Evolutionary conservation across 2,888 invertebrate species (phyloP).

Genomic region (Coelinius sp.): DNA sequence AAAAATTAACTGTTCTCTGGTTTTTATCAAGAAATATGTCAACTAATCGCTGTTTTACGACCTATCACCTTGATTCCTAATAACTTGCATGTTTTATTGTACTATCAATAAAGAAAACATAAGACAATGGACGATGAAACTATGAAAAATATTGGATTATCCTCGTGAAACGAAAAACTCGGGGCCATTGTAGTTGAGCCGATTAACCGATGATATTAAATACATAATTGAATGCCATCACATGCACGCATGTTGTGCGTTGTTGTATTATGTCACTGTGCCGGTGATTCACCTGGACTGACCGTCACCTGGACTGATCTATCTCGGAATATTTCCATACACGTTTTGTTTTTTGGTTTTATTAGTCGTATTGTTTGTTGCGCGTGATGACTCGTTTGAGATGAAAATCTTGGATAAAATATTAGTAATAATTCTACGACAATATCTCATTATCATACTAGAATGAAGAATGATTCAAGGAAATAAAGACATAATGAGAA

Average conservation of each 20-base stretch:
- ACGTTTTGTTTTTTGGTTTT: background rate
- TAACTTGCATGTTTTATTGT: background rate
- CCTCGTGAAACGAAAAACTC: background rate
- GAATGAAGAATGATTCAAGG: background rate
- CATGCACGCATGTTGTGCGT: conserved; percentile 21
- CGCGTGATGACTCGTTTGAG: background rate
- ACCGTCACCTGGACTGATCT: no score
- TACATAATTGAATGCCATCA: conserved; percentile 6
- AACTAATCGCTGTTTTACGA: background rate
- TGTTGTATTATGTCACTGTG: conserved; percentile 40
- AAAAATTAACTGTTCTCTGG: no score
- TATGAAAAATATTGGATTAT: background rate
- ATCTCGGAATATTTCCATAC: conserved; percentile 23
- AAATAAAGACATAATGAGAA: background rate
- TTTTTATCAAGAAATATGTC: background rate
- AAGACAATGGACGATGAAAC: background rate
- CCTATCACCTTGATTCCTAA: background rate
- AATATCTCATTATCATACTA: background rate
- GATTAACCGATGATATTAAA: conserved; percentile 16
- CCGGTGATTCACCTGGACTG: conserved; percentile 32
- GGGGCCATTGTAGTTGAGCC: background rate
- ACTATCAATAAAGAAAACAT: background rate
- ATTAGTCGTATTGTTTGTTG: background rate
- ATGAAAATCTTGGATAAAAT: background rate
- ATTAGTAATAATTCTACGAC: background rate